Evolutionary conservation across 2,113 vertebrate genomes (phyloP).

Genomic region (Albula glossodonta): DNA sequence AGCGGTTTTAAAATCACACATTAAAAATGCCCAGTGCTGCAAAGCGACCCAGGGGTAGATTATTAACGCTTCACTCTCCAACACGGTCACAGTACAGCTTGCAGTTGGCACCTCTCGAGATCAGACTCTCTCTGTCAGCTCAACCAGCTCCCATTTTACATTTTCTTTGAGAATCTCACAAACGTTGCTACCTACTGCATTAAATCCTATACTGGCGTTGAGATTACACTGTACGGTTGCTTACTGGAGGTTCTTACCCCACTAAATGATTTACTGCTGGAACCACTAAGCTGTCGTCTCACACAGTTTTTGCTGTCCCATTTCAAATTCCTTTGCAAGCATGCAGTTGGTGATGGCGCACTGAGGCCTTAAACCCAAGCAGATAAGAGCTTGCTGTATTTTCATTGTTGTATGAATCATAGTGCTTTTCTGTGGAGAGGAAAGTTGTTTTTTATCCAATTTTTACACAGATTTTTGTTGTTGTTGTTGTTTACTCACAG

Average conservation of each 20-base stretch:
- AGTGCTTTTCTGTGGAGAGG: neutral
- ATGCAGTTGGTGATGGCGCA: neutral
- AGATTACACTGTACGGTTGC: neutral
- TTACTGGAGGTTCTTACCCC: neutral
- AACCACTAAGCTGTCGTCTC: neutral
- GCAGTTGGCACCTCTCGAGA: neutral
- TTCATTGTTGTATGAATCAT: neutral
- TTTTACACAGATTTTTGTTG: too few species aligned
- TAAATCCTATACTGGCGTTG: neutral
- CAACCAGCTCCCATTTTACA: neutral
- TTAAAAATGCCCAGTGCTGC: neutral
- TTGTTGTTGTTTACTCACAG: neutral
- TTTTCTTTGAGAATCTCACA: neutral
- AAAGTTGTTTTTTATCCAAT: neutral
- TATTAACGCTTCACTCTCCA: conserved; percentile 16
- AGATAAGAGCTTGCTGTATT: neutral
- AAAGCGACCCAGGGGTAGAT: neutral
- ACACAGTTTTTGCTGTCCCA: neutral
- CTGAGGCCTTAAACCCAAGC: neutral
- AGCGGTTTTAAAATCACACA: neutral
- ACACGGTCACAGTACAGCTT: conserved; percentile 9
- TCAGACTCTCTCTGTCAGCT: neutral
- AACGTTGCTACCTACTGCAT: neutral
- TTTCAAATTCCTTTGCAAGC: neutral
- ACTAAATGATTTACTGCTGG: neutral